Conservation (phyloP, 1,140 invertebrate genomes). For the Drosophila sechellia region DNA sequence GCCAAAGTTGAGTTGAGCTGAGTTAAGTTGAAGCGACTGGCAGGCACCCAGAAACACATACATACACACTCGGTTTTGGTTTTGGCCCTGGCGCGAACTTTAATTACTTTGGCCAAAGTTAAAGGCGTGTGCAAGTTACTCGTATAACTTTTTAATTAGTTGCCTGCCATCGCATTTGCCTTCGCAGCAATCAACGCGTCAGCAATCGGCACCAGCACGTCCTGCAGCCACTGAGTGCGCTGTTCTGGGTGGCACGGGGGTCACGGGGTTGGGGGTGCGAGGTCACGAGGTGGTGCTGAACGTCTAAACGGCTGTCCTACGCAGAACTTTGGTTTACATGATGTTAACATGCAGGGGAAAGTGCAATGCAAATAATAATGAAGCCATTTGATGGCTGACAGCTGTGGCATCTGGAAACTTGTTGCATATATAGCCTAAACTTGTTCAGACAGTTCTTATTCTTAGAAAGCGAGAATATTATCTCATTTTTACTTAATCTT, state of each 20-base stretch:
- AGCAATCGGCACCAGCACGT: conserved; percentile 36
- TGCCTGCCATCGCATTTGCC: conserved; percentile 63
- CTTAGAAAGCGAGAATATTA: too few species aligned
- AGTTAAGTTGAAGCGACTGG: conserved; percentile 3
- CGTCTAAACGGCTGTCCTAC: conserved; percentile 40
- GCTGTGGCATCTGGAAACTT: conserved; percentile 15
- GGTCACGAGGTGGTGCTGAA: not conserved
- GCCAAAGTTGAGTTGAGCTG: conserved; percentile 50
- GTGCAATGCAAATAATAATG: conserved; percentile 47
- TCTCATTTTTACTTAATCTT: too few species aligned
- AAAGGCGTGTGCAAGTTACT: conserved; percentile 73
- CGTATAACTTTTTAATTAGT: conserved; percentile 81
- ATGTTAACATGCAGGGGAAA: conserved; percentile 77
- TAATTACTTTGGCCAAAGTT: conserved; percentile 81
- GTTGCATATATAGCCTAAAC: too few species aligned
- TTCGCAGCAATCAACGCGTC: conserved; percentile 73
- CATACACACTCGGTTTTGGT: conserved; percentile 21
- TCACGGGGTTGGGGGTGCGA: not conserved
- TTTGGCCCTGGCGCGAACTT: conserved; percentile 56
- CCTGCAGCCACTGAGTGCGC: not conserved
- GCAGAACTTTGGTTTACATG: conserved; percentile 42
- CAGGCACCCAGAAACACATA: conserved; percentile 17
- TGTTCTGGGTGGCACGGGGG: too few species aligned
- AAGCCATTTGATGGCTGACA: conserved; percentile 42
- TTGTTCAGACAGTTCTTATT: too few species aligned